Evolutionary conservation across 2,888 invertebrate genomes (phyloP).

Genomic region (Drosophila mimica): DNA sequence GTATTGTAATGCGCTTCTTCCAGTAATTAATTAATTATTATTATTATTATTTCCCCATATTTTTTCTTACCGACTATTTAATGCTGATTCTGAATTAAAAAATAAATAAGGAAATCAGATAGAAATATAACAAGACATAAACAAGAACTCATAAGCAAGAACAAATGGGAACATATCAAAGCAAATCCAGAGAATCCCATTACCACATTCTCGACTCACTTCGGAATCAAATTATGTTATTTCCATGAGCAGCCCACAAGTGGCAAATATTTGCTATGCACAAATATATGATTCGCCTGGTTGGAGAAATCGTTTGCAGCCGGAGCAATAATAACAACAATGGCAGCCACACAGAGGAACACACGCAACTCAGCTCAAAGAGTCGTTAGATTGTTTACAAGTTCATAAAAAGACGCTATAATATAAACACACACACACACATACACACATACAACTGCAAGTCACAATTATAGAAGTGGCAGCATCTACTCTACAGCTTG

Average conservation of each 20-base stretch:
- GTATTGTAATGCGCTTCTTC: too few relatives aligned
- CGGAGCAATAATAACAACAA: slow-evolving; percentile 33
- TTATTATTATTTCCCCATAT: too few relatives aligned
- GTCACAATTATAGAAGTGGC: slow-evolving; percentile 49
- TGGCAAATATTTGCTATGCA: slow-evolving; percentile 72
- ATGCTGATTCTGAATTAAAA: background rate
- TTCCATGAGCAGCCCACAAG: slow-evolving; percentile 70
- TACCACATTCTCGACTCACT: slow-evolving; percentile 36
- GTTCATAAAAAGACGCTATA: slow-evolving; percentile 75
- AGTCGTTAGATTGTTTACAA: slow-evolving; percentile 80
- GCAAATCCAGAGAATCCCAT: slow-evolving; percentile 53
- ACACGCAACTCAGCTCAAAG: slow-evolving; percentile 38
- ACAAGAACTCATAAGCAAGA: background rate
- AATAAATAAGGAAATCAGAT: background rate
- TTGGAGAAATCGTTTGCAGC: slow-evolving; percentile 42
- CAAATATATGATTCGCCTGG: slow-evolving; percentile 68
- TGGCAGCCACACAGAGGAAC: slow-evolving; percentile 8
- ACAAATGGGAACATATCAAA: slow-evolving; percentile 19
- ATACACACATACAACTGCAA: slow-evolving; percentile 10
- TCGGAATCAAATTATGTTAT: slow-evolving; percentile 75
- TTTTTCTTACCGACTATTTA: background rate
- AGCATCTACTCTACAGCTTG: background rate
- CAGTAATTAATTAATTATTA: too few relatives aligned
- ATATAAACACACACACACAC: slow-evolving; percentile 23
- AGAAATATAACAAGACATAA: background rate